A percentile compares a stretch with the other conserved stretches of the same genome.
These are phyloP conservation scores for Lerista edwardsae DNA, from an alignment of 2,797 vertebrate species.

Conservation along the genomic window DNA sequence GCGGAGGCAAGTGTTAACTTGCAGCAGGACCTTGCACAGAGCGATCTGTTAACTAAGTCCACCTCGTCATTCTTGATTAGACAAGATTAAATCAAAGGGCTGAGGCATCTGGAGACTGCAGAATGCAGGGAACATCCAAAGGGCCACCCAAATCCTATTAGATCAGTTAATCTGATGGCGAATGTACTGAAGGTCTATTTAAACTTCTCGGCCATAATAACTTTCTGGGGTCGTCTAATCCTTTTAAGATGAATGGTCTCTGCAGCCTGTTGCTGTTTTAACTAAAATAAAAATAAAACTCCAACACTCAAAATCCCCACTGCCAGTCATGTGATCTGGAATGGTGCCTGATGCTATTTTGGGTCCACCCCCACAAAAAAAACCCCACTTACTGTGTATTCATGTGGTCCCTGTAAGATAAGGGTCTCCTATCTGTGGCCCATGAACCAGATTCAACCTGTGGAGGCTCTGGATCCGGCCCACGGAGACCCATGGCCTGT, in stretches of 20 bases:
- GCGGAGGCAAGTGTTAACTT: not conserved
- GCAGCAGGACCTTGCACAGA: constrained; percentile 38
- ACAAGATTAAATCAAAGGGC: constrained; percentile 76
- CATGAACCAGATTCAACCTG: no score
- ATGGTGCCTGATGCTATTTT: no score
- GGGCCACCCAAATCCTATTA: constrained; percentile 80
- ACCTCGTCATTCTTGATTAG: constrained; percentile 75
- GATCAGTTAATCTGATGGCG: constrained; percentile 75
- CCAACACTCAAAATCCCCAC: no score
- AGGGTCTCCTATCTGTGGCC: no score
- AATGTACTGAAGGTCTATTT: constrained; percentile 72
- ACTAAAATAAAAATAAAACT: no score
- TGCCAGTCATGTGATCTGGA: no score
- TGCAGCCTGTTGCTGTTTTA: constrained; percentile 21
- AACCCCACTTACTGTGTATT: no score
- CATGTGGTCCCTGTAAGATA: no score
- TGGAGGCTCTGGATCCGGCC: no score
- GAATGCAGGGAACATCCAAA: constrained; percentile 74
- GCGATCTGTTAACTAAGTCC: constrained; percentile 62
- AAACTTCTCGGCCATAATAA: constrained; percentile 64
- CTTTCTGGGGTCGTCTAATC: constrained; percentile 62
- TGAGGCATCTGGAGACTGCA: constrained; percentile 73
- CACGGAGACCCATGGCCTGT: no score
- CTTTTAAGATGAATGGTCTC: constrained; percentile 66
- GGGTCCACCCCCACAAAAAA: no score